A percentile compares a stretch with the other conserved stretches of the same genome.
phyloP scores from a whole-genome alignment of 2,888 invertebrate genomes.

The Eristalinus aeneus region DNA sequence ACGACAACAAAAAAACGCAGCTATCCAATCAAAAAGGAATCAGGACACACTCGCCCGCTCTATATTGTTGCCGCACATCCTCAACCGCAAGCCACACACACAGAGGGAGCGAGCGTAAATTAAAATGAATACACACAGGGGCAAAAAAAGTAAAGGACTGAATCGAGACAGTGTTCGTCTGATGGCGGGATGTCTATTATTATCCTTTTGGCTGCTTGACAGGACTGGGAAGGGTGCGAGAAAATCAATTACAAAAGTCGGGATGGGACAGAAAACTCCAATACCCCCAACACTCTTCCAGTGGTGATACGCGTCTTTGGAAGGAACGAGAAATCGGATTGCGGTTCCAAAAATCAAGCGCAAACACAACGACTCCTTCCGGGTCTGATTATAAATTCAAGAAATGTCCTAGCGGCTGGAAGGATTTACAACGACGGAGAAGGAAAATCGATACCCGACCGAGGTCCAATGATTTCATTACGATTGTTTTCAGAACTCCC shows the following conservation, averaged over 20 bases:
- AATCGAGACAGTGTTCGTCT: background rate
- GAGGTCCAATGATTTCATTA: constrained; percentile 30
- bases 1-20: constrained; percentile 5
- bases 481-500: constrained; percentile 22
- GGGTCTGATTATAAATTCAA: constrained; percentile 39
- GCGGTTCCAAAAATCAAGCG: constrained; percentile 20
- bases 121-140: background rate
- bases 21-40: constrained; percentile 55
- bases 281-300: background rate
- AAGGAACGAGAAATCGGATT: background rate
- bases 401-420: constrained; percentile 13
- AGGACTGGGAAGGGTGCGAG: background rate
- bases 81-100: background rate
- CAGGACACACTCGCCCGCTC: constrained; percentile 28
- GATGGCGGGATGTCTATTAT: constrained; percentile 7
- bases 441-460: constrained; percentile 15
- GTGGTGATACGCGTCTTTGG: background rate
- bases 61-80: constrained; percentile 34
- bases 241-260: constrained; percentile 44
- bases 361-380: background rate
- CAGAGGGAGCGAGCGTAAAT: background rate
- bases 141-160: background rate
- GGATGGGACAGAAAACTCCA: background rate
- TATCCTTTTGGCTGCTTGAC: background rate
- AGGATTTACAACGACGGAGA: background rate